phyloP scores from a whole-genome alignment of 2,797 vertebrate species.

The Alca torda region DNA sequence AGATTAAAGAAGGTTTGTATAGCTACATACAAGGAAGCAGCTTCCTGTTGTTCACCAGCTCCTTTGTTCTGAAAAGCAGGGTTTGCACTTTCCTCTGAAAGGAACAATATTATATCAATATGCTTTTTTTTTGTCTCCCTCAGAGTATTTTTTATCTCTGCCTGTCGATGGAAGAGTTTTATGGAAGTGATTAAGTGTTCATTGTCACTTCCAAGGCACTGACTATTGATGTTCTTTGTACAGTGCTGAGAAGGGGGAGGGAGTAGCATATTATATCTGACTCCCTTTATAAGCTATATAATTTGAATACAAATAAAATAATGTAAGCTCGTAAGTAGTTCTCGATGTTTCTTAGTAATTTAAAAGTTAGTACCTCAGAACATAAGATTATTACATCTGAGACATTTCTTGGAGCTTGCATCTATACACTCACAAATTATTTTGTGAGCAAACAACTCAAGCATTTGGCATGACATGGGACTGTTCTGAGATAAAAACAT shows the following conservation, averaged over 20 bases:
- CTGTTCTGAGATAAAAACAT: background rate
- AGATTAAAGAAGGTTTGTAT: background rate
- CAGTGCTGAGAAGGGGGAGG: background rate
- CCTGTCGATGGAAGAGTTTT: background rate
- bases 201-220: background rate
- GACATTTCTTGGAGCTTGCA: background rate
- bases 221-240: background rate
- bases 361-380: background rate
- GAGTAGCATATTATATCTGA: background rate
- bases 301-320: background rate
- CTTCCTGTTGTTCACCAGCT: background rate
- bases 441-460: background rate
- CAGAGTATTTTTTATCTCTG: background rate
- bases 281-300: background rate
- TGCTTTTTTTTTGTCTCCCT: background rate
- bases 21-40: background rate
- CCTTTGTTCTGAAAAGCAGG: background rate
- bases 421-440: background rate
- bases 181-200: background rate
- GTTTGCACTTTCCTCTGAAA: background rate
- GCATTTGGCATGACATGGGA: background rate
- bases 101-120: background rate
- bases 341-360: background rate
- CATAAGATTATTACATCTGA: background rate
- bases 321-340: background rate